These are phyloP conservation scores for Pedicia rivosa DNA, from an alignment of 2,888 invertebrate species.

Conservation along the genomic window DNA sequence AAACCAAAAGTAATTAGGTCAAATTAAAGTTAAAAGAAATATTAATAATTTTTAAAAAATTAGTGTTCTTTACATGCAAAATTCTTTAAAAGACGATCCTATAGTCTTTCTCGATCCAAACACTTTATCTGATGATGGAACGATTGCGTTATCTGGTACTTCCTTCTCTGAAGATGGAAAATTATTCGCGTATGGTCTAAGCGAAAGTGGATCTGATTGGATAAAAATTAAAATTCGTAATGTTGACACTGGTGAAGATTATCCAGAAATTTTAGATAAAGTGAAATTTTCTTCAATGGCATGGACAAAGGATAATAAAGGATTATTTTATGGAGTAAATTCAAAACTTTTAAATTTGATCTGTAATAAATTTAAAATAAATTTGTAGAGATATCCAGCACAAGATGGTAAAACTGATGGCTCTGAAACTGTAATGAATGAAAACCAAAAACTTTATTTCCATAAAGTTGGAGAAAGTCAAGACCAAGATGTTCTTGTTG, in stretches of 20 bases:
- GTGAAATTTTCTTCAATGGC: conserved; percentile 84
- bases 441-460: conserved; percentile 88
- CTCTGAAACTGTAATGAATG: conserved; percentile 72
- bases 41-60: conserved; percentile 11
- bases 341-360: neutral
- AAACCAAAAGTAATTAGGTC: conserved; percentile 68
- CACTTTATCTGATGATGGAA: conserved; percentile 77
- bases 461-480: conserved; percentile 78
- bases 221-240: conserved; percentile 71
- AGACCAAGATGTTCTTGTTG: conserved; percentile 68
- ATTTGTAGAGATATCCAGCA: conserved; percentile 57
- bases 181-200: conserved; percentile 81
- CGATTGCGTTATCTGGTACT: conserved; percentile 57
- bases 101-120: conserved; percentile 93
- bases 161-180: conserved; percentile 81
- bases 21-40: neutral
- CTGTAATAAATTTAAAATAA: conserved; percentile 3
- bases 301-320: conserved; percentile 91
- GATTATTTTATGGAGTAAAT: conserved; percentile 81
- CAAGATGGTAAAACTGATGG: conserved; percentile 77
- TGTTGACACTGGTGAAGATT: conserved; percentile 59
- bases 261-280: conserved; percentile 75
- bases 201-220: conserved; percentile 94
- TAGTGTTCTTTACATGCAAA: conserved; percentile 84
- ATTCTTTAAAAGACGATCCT: conserved; percentile 56